phyloP scores from a whole-genome alignment of 2,888 invertebrate genomes.

The Hermaeophaga mercurialis region DNA sequence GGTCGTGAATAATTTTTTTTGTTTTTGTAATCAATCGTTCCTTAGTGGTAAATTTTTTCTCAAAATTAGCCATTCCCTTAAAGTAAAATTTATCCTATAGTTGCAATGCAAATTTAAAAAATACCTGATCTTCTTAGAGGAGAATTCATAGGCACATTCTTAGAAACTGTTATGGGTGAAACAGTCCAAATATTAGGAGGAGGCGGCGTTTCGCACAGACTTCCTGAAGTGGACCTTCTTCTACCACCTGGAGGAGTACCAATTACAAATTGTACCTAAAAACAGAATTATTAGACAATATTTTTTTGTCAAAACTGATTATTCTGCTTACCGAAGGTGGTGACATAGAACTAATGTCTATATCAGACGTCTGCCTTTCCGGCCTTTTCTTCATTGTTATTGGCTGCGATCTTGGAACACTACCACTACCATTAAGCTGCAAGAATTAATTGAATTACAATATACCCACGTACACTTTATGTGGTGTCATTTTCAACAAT shows the following conservation, averaged over 20 bases:
- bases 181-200: constrained; percentile 85
- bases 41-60: no score
- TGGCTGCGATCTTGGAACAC: constrained; percentile 82
- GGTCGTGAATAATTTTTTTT: no score
- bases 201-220: constrained; percentile 72
- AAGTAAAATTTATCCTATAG: no score
- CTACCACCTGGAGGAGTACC: constrained; percentile 79
- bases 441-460: neutral
- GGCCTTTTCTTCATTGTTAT: constrained; percentile 82
- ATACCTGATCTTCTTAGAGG: constrained; percentile 71
- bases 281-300: constrained; percentile 18
- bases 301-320: neutral
- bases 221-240: constrained; percentile 70
- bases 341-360: constrained; percentile 90
- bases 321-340: constrained; percentile 78
- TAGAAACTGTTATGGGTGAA: constrained; percentile 68
- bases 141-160: constrained; percentile 66
- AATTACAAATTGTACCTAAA: constrained; percentile 79
- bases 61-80: no score
- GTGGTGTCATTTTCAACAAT: no score
- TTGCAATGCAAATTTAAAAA: no score
- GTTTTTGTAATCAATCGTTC: no score
- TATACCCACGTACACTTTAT: neutral
- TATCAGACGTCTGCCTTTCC: constrained; percentile 75
- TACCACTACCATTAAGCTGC: constrained; percentile 38